Conservation (phyloP, 2,113 vertebrate species). For the Tragelaphus strepsiceros region DNA sequence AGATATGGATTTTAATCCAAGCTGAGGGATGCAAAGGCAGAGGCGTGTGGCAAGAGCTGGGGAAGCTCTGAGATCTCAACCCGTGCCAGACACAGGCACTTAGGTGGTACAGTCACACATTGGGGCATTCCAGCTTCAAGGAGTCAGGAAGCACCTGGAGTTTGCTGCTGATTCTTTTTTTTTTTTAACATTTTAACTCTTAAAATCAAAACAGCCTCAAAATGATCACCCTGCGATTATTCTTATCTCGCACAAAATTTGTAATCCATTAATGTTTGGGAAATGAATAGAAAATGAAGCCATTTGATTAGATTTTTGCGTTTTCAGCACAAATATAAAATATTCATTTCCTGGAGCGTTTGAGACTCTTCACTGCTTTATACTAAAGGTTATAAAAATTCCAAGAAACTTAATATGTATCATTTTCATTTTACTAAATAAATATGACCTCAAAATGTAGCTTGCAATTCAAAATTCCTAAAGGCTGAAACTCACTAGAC, state of each 20-base stretch:
- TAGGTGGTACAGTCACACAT: background rate
- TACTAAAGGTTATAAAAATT: background rate
- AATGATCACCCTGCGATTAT: background rate
- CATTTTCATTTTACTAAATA: slow-evolving; percentile 15
- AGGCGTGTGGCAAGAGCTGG: accelerated
- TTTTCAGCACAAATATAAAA: background rate
- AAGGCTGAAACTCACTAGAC: background rate
- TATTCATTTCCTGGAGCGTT: background rate
- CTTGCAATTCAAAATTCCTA: background rate
- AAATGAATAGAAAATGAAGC: slow-evolving; percentile 9
- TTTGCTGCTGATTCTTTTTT: background rate
- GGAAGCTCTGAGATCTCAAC: background rate
- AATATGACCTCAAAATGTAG: background rate
- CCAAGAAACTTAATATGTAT: background rate
- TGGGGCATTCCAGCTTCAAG: background rate
- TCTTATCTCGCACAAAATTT: background rate
- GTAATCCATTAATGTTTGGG: background rate
- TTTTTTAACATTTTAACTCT: background rate
- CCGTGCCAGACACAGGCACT: background rate
- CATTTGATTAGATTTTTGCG: background rate
- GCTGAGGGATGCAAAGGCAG: background rate
- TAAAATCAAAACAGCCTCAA: background rate
- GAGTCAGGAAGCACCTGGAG: background rate
- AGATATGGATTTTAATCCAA: background rate
- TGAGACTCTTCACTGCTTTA: background rate